Evolutionary conservation across 2,888 invertebrate genomes (phyloP), one percentile per base, ranked within the genome.

Genomic region (Lepidochitona cinerea): DNA sequence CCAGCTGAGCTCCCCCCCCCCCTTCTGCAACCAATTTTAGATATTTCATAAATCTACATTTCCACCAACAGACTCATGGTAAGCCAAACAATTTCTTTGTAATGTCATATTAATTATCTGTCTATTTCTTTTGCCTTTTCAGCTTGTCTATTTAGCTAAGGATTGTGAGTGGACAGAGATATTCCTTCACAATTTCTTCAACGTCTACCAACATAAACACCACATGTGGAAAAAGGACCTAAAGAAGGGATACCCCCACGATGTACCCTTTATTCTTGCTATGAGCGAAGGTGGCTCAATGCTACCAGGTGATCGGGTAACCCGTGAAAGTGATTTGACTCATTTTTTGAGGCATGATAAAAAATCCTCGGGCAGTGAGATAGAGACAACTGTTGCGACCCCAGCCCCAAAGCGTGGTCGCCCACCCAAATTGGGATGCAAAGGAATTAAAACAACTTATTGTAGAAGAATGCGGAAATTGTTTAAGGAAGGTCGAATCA

Each of bases 181-280:
- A 4, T 4, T 59, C 12, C 32, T 59, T 23, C 59, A 52, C 18
- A 76, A 54, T 66, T 36, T 35, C 26, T 76, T 77, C 18, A 71
- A 71, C 32, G 78, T 75, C 32, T 81, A 74, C 74, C 53, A 59
- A 26, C 59, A 59, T 32, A 59, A 29, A 23, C 59, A 59, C 29
- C 59, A 59, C 59, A 4, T 14, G 59, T 29, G 53, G 75, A 32
- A 64, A 74, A 37, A 69, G 37, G 1, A 71, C 70, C 23, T 72
- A 72, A 59, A 7, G 4, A 49, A 49, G 49, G 23, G n/a, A n/a
- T n/a, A n/a, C n/a, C n/a, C n/a, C n/a, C n/a, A n/a, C n/a, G n/a
- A n/a, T n/a, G n/a, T n/a, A n/a, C n/a, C n/a, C 53, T 80, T 79
- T 80, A 81, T 77, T 68, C 52, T 83, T 41, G 82, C 78, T 37